phyloP scores from a whole-genome alignment of 2,113 vertebrate genomes.

The Leptocoma aspasia region DNA sequence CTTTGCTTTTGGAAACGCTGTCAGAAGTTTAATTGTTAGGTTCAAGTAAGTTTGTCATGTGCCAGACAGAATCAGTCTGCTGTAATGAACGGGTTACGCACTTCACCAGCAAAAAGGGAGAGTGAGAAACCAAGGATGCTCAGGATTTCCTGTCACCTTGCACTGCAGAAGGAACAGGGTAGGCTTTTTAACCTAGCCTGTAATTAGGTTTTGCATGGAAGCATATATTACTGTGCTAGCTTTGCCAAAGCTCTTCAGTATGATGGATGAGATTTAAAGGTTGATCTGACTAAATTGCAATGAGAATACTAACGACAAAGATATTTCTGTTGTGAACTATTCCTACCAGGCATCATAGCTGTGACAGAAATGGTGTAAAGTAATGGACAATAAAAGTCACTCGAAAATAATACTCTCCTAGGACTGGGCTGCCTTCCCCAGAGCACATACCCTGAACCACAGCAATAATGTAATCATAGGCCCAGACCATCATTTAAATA shows the following conservation, averaged over 20 bases:
- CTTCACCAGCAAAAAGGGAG: slow-evolving; percentile 59
- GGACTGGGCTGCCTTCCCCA: slow-evolving; percentile 46
- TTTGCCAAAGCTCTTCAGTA: slow-evolving; percentile 64
- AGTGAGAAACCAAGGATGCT: slow-evolving; percentile 50
- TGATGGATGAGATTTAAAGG: slow-evolving; percentile 61
- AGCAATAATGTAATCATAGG: slow-evolving; percentile 43
- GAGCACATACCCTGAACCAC: not conserved
- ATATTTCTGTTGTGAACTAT: slow-evolving; percentile 59
- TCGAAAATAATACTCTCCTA: slow-evolving; percentile 70
- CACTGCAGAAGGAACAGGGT: slow-evolving; percentile 36
- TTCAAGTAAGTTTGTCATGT: slow-evolving; percentile 66
- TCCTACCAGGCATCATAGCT: slow-evolving; percentile 65
- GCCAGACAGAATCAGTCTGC: slow-evolving; percentile 67
- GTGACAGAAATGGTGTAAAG: slow-evolving; percentile 65
- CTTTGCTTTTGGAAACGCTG: slow-evolving; percentile 54
- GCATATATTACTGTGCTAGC: slow-evolving; percentile 39
- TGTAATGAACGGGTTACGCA: slow-evolving; percentile 19
- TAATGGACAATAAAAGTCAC: slow-evolving; percentile 79
- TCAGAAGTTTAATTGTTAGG: slow-evolving; percentile 67
- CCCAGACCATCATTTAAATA: slow-evolving; percentile 65
- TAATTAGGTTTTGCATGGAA: slow-evolving; percentile 62
- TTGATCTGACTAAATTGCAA: slow-evolving; percentile 41
- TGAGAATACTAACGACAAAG: slow-evolving; percentile 59
- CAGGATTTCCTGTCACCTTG: slow-evolving; percentile 49
- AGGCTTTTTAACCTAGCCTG: slow-evolving; percentile 52